phyloP scores from a whole-genome alignment of 2,113 vertebrate genomes.

The Podocnemis expansa region DNA sequence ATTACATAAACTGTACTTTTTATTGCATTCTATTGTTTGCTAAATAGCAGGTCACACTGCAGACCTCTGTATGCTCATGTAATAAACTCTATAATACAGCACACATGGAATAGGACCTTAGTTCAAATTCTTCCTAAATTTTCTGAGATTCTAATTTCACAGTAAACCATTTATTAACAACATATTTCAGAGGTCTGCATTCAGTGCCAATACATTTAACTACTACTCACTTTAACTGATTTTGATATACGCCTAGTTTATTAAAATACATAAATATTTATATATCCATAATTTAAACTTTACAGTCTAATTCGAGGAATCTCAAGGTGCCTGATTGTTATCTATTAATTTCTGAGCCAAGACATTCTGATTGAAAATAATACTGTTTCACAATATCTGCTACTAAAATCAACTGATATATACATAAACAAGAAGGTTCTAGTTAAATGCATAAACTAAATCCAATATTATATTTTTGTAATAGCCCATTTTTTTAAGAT shows the following conservation, averaged over 20 bases:
- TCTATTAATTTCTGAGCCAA: not conserved
- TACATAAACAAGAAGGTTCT: not conserved
- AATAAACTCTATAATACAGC: not conserved
- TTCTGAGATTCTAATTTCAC: not conserved
- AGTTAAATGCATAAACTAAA: not conserved
- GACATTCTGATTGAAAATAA: not conserved
- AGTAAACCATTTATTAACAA: not conserved
- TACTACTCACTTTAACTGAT: not conserved
- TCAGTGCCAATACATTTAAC: not conserved
- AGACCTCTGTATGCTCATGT: fast-evolving
- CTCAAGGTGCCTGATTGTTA: not conserved
- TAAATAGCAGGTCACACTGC: not conserved
- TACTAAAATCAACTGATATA: not conserved
- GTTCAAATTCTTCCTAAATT: not conserved
- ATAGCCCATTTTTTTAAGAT: not conserved
- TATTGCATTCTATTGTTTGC: not conserved
- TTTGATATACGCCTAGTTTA: not conserved
- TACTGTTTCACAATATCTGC: not conserved
- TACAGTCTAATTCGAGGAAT: not conserved
- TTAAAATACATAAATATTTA: not conserved
- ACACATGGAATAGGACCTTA: not conserved
- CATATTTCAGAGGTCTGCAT: not conserved
- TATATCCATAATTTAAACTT: not conserved
- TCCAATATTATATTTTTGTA: not conserved
- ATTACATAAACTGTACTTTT: not conserved